Conservation (phyloP, 1,140 invertebrate species). For the Drosophila lacteicornis region DNA sequence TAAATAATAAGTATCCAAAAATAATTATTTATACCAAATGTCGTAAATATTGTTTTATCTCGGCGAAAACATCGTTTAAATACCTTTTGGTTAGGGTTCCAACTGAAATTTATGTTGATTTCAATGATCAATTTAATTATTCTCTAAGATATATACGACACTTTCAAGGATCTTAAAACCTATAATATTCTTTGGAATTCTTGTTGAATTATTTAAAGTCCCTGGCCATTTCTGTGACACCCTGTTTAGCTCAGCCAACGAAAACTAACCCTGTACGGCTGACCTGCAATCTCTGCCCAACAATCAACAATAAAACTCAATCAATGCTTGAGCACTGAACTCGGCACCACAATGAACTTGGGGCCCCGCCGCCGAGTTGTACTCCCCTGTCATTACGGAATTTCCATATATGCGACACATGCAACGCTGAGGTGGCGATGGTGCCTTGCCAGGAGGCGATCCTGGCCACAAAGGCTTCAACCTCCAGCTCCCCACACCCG, state of each 20-base stretch:
- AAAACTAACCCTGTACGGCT: constrained; percentile 24
- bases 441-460: background rate
- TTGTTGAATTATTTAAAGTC: too few relatives aligned
- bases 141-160: too few relatives aligned
- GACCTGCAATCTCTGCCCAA: constrained; percentile 49
- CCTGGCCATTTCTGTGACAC: background rate
- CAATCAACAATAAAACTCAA: constrained; percentile 71
- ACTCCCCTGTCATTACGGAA: constrained; percentile 70
- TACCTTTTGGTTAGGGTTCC: too few relatives aligned
- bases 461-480: background rate
- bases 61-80: too few relatives aligned
- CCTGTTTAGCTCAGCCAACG: constrained; percentile 5
- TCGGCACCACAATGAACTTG: constrained; percentile 52
- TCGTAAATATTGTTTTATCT: too few relatives aligned
- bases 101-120: too few relatives aligned
- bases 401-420: constrained; percentile 77
- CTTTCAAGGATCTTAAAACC: too few relatives aligned
- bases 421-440: constrained; percentile 29
- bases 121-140: background rate
- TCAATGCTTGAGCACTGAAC: constrained; percentile 56
- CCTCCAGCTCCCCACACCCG: background rate
- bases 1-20: too few relatives aligned
- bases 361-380: constrained; percentile 15
- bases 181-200: too few relatives aligned
- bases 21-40: too few relatives aligned